These are phyloP conservation scores for Apostichopus leukothele DNA, from an alignment of 53 echinoderm and acorn worm species.

Conservation along the genomic window DNA sequence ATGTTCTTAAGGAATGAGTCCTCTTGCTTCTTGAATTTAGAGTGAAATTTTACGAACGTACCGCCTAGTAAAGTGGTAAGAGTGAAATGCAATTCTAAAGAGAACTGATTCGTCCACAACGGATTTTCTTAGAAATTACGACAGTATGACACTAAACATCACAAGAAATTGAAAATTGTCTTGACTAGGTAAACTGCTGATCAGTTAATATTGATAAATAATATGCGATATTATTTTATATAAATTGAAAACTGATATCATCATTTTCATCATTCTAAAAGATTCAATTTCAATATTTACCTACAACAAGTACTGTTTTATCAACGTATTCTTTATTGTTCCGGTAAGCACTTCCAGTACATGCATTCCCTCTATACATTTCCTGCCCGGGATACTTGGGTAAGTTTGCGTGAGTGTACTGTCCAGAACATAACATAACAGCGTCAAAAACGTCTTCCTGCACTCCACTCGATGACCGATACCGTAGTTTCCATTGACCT, in stretches of 20 bases:
- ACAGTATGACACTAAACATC: not conserved
- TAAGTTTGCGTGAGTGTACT: slow-evolving; percentile 11
- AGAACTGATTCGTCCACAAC: no score
- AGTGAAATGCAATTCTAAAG: no score
- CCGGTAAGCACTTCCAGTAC: slow-evolving; percentile 26
- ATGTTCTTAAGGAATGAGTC: no score
- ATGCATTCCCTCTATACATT: slow-evolving; percentile 27
- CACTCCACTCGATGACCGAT: not conserved
- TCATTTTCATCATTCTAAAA: not conserved
- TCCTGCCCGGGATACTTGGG: slow-evolving; percentile 46
- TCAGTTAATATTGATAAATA: not conserved
- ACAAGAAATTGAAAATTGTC: not conserved
- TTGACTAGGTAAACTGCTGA: not conserved
- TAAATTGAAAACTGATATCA: not conserved
- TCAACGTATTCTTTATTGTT: slow-evolving; percentile 23
- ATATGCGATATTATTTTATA: not conserved
- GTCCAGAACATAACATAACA: slow-evolving; percentile 44
- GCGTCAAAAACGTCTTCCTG: slow-evolving; percentile 40
- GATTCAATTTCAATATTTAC: not conserved
- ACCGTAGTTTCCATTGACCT: slow-evolving; percentile 9
- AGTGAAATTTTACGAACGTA: no score
- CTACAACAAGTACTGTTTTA: slow-evolving; percentile 50
- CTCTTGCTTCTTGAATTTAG: no score
- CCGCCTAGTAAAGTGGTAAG: no score
- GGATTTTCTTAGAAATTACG: no score